Evolutionary conservation across 2,797 vertebrate genomes (phyloP).

Genomic region (Hirundo rustica): DNA sequence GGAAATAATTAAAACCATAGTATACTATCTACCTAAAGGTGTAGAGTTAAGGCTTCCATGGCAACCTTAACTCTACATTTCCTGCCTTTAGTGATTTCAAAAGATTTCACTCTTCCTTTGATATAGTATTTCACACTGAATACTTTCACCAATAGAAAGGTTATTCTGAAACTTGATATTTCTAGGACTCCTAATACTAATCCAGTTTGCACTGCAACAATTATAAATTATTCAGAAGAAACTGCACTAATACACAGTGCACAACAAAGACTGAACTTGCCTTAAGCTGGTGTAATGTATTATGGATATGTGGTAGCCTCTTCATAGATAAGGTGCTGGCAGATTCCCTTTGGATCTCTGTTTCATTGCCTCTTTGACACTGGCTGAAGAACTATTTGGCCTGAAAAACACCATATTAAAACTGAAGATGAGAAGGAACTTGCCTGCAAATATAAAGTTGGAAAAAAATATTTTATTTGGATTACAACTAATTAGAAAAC

Average conservation of each 20-base stretch:
- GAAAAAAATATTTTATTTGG: not conserved
- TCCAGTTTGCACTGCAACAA: conserved; percentile 1
- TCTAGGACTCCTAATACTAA: conserved; percentile 27
- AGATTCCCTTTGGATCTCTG: not conserved
- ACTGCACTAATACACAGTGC: not conserved
- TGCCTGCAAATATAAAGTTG: not conserved
- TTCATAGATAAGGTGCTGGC: not conserved
- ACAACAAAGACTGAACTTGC: conserved; percentile 14
- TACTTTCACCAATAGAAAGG: conserved; percentile 5
- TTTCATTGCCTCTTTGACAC: not conserved
- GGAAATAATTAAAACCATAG: conserved; percentile 29
- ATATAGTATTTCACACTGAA: not conserved
- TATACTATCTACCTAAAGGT: not conserved
- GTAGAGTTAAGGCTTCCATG: conserved; percentile 34
- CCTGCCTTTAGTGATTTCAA: conserved; percentile 21
- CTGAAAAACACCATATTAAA: not conserved
- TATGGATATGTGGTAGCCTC: not conserved
- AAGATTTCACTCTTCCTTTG: conserved; percentile 3
- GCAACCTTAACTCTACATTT: conserved; percentile 42
- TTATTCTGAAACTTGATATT: conserved; percentile 47
- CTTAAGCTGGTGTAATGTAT: not conserved
- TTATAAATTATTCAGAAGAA: conserved; percentile 51
- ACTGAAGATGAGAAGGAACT: not conserved
- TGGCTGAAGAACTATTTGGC: not conserved
- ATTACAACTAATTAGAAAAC: not conserved